Evolutionary conservation across 1,140 invertebrate genomes (phyloP), one percentile per base, ranked within the genome.

Genomic region (Camponotus vicinus): DNA sequence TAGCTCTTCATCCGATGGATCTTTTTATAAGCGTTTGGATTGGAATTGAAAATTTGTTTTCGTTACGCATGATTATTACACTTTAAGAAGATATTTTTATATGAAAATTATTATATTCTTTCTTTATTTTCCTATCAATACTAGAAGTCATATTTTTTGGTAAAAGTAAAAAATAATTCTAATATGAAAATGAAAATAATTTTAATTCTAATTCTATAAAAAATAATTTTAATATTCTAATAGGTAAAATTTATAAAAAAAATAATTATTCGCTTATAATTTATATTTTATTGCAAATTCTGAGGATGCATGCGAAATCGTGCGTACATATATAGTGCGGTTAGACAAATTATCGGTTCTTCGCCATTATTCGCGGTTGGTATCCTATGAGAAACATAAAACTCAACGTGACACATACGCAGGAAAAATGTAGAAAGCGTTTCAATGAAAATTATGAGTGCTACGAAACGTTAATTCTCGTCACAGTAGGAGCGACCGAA

Each of bases 401-500:
- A 21, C 57, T 9, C 49, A 70, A 70, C 21, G 64, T 49, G 49
- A 57, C 78, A 80, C 49, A 80, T 57, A 66, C 49, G 49, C 64
- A 40, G 57, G 18, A 52, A 52, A 52, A 52, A 42, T 32, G 34
- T 57, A 40, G 49, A 82, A 42, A n/a, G 40, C 45, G 61, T 49
- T 40, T 63, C 27, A 18, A 45, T 32, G 45, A 79, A 89, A 88
- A 87, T 89, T 89, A 88, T 18, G 59, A 55, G 40, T 32, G 7
- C 8, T 34, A 42, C 11, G 67, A 45, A 57, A 67, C 73, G 86
- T 55, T 75, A 88, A 88, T 88, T 85, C 67, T 89, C 67, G 57
- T 80, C 27, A 42, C 75, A 27, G 37, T 34, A 57, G 57, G 42
- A 63, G 85, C 73, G 87, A 59, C 75, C 49, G 69, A 52, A 82